Conservation (phyloP, 2,888 invertebrate species). For the Cerastoderma edule region DNA sequence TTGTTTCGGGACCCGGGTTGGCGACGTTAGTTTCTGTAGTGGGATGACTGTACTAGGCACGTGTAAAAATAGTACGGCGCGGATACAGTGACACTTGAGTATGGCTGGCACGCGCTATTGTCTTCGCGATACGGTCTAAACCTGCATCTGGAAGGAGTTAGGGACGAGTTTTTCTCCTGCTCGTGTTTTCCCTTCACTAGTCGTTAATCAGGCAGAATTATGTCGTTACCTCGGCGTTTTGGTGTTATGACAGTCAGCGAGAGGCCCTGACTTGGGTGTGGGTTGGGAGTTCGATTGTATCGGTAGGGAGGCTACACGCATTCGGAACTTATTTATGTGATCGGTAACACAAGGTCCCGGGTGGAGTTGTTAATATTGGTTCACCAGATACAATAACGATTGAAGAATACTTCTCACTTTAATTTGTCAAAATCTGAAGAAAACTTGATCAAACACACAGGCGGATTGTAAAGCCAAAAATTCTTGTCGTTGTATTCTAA, state of each 20-base stretch:
- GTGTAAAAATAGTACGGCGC: constrained; percentile 10
- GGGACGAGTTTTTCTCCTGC: too few species aligned
- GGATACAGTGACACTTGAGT: constrained; percentile 18
- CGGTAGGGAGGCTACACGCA: too few species aligned
- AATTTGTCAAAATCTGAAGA: too few species aligned
- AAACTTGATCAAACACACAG: too few species aligned
- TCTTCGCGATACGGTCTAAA: constrained; percentile 24
- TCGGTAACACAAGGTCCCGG: not conserved
- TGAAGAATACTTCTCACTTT: too few species aligned
- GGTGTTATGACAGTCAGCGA: constrained; percentile 18
- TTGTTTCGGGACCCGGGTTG: not conserved
- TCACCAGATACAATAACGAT: too few species aligned
- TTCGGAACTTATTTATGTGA: not conserved
- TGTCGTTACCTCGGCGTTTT: constrained; percentile 21
- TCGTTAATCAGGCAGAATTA: constrained; percentile 23
- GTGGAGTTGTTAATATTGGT: not conserved
- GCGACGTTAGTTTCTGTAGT: not conserved
- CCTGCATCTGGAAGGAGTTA: constrained; percentile 16
- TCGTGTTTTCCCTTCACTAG: constrained; percentile 8
- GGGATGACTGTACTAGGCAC: not conserved
- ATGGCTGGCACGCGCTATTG: constrained; percentile 24
- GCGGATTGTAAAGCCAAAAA: too few species aligned
- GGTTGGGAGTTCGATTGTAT: too few species aligned
- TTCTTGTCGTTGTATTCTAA: too few species aligned
- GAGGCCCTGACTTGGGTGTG: not conserved